Evolutionary conservation across 2,888 invertebrate genomes (phyloP), one percentile per base, ranked within the genome.

Genomic region (Leptinotarsa tumamoca): DNA sequence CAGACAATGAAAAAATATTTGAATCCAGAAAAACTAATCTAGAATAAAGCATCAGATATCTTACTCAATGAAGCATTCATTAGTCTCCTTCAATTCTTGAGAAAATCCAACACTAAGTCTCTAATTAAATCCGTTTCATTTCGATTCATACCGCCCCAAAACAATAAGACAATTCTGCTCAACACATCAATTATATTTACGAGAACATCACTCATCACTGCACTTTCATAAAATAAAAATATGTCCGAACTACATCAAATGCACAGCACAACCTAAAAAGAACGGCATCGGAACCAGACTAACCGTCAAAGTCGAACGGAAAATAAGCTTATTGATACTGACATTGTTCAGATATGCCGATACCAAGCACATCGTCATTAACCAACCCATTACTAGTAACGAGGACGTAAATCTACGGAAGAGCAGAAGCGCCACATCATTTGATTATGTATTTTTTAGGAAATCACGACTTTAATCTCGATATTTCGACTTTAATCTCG

Each of bases 241-340:
- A 61, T 61, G 43, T 0, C 21, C 15, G 23, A 61, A 61, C 17
- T 4, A 61, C 18, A n/a, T 23, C 4, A 18, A 18, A 54, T 7
- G 61, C 27, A 61, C 2, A 14, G 27, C 61, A 27, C 61, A 61
- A 23, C 61, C 27, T 61, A 61, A 15, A 27, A 4, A 21, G 21
- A 61, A 27, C 23, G 27, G 21, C 15, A 61, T 61, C 61, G 61
- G 27, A 27, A 61, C 27, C 15, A 61, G 27, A 61, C 61, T 61
- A 61, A 61, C 14, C 61, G 23, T 61, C 61, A 61, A 61, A 15
- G 18, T 54, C 54, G 18, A 54, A 54, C 54, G 10, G 43, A 23
- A 61, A 61, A 15, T 15, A 15, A 21, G 23, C 27, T 27, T 17
- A 14, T 23, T 54, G n/a, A 1, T 43, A 43, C 10, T 43, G 33